Conservation (phyloP, 2,888 invertebrate genomes). For the Limenitis camilla region DNA sequence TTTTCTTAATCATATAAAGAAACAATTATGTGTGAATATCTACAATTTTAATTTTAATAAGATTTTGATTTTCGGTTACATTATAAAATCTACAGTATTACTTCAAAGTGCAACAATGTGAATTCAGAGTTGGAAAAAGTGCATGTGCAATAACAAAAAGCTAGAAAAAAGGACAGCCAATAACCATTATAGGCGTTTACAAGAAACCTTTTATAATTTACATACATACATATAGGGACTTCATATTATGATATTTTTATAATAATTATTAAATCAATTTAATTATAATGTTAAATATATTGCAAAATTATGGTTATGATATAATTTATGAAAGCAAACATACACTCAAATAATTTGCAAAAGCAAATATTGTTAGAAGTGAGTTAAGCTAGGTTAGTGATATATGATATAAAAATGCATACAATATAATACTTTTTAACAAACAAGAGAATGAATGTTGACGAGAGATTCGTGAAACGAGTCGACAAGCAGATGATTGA, state of each 20-base stretch:
- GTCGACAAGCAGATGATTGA: conserved; percentile 4
- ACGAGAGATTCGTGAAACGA: conserved; percentile 4
- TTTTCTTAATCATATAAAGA: too few species aligned
- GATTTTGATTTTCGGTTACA: neutral
- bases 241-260: neutral
- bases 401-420: neutral
- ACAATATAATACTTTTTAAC: neutral
- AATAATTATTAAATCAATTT: neutral
- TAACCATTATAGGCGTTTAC: conserved; percentile 13
- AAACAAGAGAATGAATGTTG: neutral
- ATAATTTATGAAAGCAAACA: neutral
- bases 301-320: neutral
- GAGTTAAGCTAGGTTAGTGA: conserved; percentile 14
- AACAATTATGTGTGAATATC: too few species aligned
- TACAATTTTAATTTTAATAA: neutral
- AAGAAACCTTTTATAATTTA: neutral
- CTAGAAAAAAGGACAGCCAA: conserved; percentile 12
- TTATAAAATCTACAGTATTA: too few species aligned
- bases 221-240: neutral
- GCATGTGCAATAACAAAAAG: conserved; percentile 38
- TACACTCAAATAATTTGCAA: neutral
- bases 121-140: conserved; percentile 19
- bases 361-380: neutral
- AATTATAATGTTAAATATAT: neutral
- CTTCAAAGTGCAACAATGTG: conserved; percentile 16